A percentile compares a stretch with the other conserved stretches of the same genome.
phyloP scores from a whole-genome alignment of 2,888 invertebrate genomes.

The Xylota sylvarum region DNA sequence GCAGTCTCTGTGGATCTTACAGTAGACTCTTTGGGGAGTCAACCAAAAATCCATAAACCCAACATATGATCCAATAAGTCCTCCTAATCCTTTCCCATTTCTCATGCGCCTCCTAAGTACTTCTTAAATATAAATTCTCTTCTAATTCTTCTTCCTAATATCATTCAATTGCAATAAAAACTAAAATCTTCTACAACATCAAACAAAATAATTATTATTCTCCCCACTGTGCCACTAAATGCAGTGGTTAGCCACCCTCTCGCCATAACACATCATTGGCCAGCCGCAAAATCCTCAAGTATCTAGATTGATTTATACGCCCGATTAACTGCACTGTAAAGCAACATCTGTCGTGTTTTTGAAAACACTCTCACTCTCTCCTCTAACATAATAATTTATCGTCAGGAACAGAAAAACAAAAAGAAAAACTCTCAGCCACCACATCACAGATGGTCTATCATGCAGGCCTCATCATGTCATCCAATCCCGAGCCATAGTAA shows the following conservation, averaged over 20 bases:
- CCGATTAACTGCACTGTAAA: slow-evolving; percentile 48
- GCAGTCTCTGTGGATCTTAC: too few relatives aligned
- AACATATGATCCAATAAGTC: too few relatives aligned
- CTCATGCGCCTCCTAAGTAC: not conserved
- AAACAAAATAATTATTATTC: slow-evolving; percentile 38
- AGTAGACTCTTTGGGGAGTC: too few relatives aligned
- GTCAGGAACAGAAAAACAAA: not conserved
- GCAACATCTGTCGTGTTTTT: slow-evolving; percentile 66
- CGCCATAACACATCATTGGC: slow-evolving; percentile 57
- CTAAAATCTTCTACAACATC: slow-evolving; percentile 22
- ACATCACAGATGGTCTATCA: slow-evolving; percentile 68
- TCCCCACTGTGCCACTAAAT: slow-evolving; percentile 25
- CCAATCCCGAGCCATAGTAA: slow-evolving; percentile 48
- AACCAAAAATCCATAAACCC: too few relatives aligned
- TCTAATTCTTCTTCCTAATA: not conserved
- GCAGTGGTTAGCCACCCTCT: slow-evolving; percentile 28
- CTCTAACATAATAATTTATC: slow-evolving; percentile 17
- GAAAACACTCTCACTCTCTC: not conserved
- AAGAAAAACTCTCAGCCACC: slow-evolving; percentile 23
- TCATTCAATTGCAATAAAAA: not conserved
- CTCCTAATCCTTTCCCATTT: too few relatives aligned
- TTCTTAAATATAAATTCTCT: too few relatives aligned
- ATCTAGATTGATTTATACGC: slow-evolving; percentile 68
- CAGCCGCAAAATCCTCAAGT: slow-evolving; percentile 49
- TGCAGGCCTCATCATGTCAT: slow-evolving; percentile 58